Percentiles rank a stretch among this genome's conserved stretches.
Evolutionary conservation across 2,888 invertebrate genomes (phyloP).

Genomic region (Caenorhabditis uteleia): DNA sequence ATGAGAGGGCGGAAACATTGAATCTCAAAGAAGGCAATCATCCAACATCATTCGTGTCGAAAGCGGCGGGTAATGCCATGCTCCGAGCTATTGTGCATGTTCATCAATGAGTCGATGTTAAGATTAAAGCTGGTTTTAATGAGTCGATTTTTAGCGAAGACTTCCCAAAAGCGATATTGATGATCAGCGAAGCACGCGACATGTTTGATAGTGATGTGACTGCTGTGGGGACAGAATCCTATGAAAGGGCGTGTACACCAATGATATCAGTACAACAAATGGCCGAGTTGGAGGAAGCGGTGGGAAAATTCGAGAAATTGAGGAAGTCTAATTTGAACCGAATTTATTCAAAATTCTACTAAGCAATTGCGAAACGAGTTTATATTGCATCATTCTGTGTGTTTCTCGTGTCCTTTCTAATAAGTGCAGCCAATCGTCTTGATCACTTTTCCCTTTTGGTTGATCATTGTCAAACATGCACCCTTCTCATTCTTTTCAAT

Average conservation of each 20-base stretch:
- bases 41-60: too few species aligned
- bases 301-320: constrained; percentile 6
- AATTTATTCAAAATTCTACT: too few species aligned
- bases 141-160: constrained; percentile 28
- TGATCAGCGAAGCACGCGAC: constrained; percentile 88
- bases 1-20: too few species aligned
- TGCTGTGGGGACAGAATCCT: constrained; percentile 93
- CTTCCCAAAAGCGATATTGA: constrained; percentile 72
- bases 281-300: constrained; percentile 92
- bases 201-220: constrained; percentile 93
- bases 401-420: too few species aligned
- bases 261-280: constrained; percentile 96
- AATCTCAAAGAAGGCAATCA: too few species aligned
- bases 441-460: constrained; percentile 15
- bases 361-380: too few species aligned
- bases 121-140: too few species aligned
- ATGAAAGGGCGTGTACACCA: constrained; percentile 80
- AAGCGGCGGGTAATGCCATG: too few species aligned
- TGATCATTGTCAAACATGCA: constrained; percentile 15
- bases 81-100: too few species aligned
- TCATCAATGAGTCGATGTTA: too few species aligned
- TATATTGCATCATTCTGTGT: too few species aligned
- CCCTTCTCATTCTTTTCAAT: constrained; percentile 17
- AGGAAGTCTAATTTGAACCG: too few species aligned
- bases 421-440: constrained; percentile 22